Conservation (phyloP, 2,888 invertebrate species). For the Horisme vitalbata region DNA sequence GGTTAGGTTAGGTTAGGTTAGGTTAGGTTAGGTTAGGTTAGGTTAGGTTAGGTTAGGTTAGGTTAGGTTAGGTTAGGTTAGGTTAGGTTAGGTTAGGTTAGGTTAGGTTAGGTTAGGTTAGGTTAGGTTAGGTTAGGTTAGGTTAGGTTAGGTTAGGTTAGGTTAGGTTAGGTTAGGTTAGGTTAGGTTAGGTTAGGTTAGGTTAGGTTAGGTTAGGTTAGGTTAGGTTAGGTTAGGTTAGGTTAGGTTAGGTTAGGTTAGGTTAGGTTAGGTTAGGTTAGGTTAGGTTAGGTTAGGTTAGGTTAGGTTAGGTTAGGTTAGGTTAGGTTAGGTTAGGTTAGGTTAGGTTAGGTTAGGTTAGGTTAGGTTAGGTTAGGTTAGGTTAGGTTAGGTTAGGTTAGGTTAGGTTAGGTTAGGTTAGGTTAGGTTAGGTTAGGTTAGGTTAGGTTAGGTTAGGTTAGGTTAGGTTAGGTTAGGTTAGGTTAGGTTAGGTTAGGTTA, state of each 20-base stretch:
- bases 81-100: constrained; percentile 28
- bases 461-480: constrained; percentile 31
- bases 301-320: constrained; percentile 28
- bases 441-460: constrained; percentile 30
- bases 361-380: constrained; percentile 35
- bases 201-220: constrained; percentile 26
- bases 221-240: constrained; percentile 27
- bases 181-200: constrained; percentile 26
- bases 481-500: constrained; percentile 33
- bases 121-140: constrained; percentile 32
- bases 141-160: constrained; percentile 24
- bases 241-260: constrained; percentile 28
- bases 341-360: constrained; percentile 34
- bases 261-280: constrained; percentile 28
- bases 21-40: background rate
- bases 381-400: constrained; percentile 34
- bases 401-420: constrained; percentile 33
- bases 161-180: constrained; percentile 25
- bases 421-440: constrained; percentile 35
- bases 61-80: constrained; percentile 19
- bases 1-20: background rate
- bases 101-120: constrained; percentile 34
- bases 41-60: background rate
- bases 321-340: constrained; percentile 32
- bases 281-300: constrained; percentile 29